Percentiles rank a stretch among this genome's conserved stretches.
Conservation (phyloP, 2,797 vertebrate genomes). For the Huso huso region DNA sequence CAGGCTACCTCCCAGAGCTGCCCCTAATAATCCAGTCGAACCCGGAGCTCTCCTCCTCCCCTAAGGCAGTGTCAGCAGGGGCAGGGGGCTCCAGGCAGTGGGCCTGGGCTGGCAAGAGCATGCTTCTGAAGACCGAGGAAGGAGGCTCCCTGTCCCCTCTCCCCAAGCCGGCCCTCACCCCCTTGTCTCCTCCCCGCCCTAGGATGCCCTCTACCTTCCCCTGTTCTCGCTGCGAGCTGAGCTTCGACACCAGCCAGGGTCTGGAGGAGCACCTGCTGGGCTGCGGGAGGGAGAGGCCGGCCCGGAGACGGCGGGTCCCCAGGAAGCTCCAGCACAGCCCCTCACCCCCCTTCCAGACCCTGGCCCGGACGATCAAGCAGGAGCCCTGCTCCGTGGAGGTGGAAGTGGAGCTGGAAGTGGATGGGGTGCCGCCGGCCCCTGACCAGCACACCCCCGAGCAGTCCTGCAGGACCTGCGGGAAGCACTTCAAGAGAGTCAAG, state of each 20-base stretch:
- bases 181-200: background rate
- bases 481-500: background rate
- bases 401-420: constrained; percentile 4
- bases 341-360: background rate
- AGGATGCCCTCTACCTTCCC: background rate
- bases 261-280: background rate
- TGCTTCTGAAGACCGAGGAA: background rate
- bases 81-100: background rate
- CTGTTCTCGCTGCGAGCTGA: background rate
- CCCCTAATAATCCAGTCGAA: background rate
- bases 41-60: background rate
- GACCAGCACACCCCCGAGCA: background rate
- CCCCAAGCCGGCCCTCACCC: background rate
- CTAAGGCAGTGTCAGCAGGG: background rate
- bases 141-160: background rate
- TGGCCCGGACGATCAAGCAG: background rate
- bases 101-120: background rate
- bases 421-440: no score
- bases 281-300: background rate
- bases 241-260: background rate
- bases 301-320: background rate
- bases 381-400: constrained; percentile 6
- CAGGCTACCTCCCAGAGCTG: background rate
- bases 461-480: constrained; percentile 8
- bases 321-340: background rate